Evolutionary conservation across 1,140 invertebrate genomes (phyloP), one percentile per base, ranked within the genome.

Genomic region (Trachelipus rathkii): DNA sequence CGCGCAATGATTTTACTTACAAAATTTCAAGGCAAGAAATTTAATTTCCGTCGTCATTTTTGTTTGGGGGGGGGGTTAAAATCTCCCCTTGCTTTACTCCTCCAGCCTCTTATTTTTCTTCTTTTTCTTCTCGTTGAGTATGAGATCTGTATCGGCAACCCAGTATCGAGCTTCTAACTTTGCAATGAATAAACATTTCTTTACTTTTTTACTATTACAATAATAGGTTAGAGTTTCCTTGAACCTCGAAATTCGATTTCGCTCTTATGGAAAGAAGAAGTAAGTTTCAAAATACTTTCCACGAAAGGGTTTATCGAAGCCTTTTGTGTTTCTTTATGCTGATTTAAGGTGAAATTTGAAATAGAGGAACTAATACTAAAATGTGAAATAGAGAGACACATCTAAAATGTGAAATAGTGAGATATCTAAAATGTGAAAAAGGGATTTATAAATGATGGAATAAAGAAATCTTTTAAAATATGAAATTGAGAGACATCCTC

Each of bases 161-260:
- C 19, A 13, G 50, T 19, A 60, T 60, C 50, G 50, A 60, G 50
- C 50, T 60, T 60, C 50, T 3, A 33, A 33, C 33, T 33, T 33
- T 19, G 50, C 50, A 15, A 60, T 60, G 50, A 60, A 60, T 60
- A 60, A 15, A 60, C 50, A 60, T 60, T 60, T 60, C 50, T 60
- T 60, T 60, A 60, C 50, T 60, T 60, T 60, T 60, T 60, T 19
- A 60, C 50, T 60, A 15, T 19, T 60, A 60, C 19, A 60, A 60
- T 60, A 60, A 60, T 60, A 60, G 50, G 50, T 60, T 60, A 19
- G 11, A 60, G 50, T 60, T 60, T 60, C 11, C 19, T 60, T 19
- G 50, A 19, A 60, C 11, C 19, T 19, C 11, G 11, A 60, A 60
- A 60, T 60, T 33, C 33, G 50, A 60, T 60, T 60, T 60, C 50